These are phyloP conservation scores for Paracentrotus lividus DNA, from an alignment of 53 echinoderm and acorn worm species.

Conservation along the genomic window DNA sequence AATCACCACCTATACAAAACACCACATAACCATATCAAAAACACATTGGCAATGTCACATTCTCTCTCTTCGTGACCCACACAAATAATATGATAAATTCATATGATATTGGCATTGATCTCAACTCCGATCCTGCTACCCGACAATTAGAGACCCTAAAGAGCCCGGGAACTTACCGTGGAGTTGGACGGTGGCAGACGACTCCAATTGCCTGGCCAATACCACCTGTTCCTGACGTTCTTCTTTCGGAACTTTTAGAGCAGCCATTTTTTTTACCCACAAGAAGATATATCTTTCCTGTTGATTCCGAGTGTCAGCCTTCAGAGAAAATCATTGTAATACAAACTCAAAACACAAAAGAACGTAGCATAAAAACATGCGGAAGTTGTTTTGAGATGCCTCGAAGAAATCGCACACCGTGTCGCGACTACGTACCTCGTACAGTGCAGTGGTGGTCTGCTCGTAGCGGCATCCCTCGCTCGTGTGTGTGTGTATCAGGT, in stretches of 20 bases:
- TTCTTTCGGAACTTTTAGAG: slow-evolving; percentile 56
- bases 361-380: slow-evolving; percentile 31
- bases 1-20: too few relatives aligned
- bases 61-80: too few relatives aligned
- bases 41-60: background rate
- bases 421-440: slow-evolving; percentile 20
- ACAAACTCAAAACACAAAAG: slow-evolving; percentile 20
- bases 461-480: background rate
- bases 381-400: slow-evolving; percentile 15
- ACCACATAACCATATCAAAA: too few relatives aligned
- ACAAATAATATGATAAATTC: background rate
- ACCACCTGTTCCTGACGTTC: slow-evolving; percentile 66
- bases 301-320: background rate
- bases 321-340: too few relatives aligned
- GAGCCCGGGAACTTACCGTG: slow-evolving; percentile 52
- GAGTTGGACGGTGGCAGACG: slow-evolving; percentile 38
- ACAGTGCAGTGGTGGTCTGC: background rate
- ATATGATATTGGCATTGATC: too few relatives aligned
- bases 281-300: background rate
- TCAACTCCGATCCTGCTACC: too few relatives aligned
- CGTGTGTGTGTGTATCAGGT: background rate
- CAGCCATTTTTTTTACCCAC: slow-evolving; percentile 49
- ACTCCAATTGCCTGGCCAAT: slow-evolving; percentile 51
- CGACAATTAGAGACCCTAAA: background rate
- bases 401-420: background rate